A percentile compares a stretch with the other conserved stretches of the same genome.
phyloP scores from a whole-genome alignment of 2,797 vertebrate genomes.

The Rhinoraja longicauda region DNA sequence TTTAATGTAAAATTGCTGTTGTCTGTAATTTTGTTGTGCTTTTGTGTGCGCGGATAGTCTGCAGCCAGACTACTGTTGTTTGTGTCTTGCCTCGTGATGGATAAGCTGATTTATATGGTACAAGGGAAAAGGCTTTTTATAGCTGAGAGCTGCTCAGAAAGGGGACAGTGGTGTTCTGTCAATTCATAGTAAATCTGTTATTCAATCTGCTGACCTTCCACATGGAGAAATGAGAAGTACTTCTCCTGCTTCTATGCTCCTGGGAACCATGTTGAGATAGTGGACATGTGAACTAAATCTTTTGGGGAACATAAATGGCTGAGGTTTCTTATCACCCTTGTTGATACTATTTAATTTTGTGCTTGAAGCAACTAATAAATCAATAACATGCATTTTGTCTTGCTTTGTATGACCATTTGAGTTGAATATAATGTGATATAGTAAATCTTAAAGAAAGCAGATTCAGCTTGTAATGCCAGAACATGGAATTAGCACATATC shows the following conservation, averaged over 20 bases:
- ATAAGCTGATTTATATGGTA: slow-evolving; percentile 22
- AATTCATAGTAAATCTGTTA: not conserved
- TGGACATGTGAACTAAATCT: not conserved
- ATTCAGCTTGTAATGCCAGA: not conserved
- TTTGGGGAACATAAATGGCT: slow-evolving; percentile 5
- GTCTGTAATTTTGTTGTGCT: not conserved
- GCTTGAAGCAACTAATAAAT: not conserved
- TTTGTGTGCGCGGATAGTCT: not conserved
- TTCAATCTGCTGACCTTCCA: not conserved
- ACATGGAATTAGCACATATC: not conserved
- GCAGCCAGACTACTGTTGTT: not conserved
- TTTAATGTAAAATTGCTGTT: not conserved
- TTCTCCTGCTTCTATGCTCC: not conserved
- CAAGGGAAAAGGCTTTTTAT: slow-evolving; percentile 32
- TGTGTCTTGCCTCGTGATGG: slow-evolving; percentile 7
- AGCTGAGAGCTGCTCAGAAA: slow-evolving; percentile 7
- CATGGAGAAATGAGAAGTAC: not conserved
- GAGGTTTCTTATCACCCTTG: not conserved
- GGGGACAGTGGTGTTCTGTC: slow-evolving; percentile 14
- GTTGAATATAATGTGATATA: not conserved
- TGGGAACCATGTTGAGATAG: not conserved
- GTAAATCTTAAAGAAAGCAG: not conserved
- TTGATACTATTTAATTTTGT: not conserved
- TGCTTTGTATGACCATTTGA: not conserved
- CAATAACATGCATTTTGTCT: not conserved